phyloP scores from a whole-genome alignment of 2,113 vertebrate genomes.

The Cololabis saira region DNA sequence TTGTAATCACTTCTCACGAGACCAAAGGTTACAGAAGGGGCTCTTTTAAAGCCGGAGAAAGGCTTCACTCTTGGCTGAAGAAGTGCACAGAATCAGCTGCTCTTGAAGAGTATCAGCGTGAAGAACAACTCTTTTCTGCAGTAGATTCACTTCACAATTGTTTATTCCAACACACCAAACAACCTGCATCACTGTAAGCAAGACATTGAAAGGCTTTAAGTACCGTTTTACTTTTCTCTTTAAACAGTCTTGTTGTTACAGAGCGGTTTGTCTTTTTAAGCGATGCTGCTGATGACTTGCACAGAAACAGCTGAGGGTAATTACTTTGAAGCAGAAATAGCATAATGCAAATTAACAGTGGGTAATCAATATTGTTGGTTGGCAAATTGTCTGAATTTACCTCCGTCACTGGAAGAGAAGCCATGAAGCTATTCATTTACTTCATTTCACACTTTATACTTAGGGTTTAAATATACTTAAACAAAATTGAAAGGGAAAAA shows the following conservation, averaged over 20 bases:
- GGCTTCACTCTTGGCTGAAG: constrained; percentile 57
- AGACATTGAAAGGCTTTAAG: constrained; percentile 46
- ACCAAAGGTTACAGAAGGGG: constrained; percentile 30
- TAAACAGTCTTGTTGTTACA: constrained; percentile 29
- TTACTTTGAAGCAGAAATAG: not conserved
- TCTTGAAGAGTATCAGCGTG: constrained; percentile 39
- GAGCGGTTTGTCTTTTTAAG: constrained; percentile 1
- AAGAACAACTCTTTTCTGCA: constrained; percentile 43
- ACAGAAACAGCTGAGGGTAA: not conserved
- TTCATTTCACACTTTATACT: no score
- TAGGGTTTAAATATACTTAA: no score
- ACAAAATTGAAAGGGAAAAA: no score
- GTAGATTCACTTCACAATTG: constrained; percentile 37
- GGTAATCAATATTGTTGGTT: no score
- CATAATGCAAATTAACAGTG: not conserved
- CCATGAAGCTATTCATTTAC: no score
- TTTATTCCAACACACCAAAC: constrained; percentile 36
- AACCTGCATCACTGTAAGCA: constrained; percentile 30
- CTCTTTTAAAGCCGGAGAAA: constrained; percentile 51
- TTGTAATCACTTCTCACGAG: no score
- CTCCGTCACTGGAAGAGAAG: no score
- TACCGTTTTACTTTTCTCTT: constrained; percentile 32
- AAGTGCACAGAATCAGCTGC: constrained; percentile 39
- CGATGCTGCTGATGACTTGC: not conserved
- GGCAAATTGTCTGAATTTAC: no score